Evolutionary conservation across 2,888 invertebrate species (phyloP).

Genomic region (Morinoia aosen): DNA sequence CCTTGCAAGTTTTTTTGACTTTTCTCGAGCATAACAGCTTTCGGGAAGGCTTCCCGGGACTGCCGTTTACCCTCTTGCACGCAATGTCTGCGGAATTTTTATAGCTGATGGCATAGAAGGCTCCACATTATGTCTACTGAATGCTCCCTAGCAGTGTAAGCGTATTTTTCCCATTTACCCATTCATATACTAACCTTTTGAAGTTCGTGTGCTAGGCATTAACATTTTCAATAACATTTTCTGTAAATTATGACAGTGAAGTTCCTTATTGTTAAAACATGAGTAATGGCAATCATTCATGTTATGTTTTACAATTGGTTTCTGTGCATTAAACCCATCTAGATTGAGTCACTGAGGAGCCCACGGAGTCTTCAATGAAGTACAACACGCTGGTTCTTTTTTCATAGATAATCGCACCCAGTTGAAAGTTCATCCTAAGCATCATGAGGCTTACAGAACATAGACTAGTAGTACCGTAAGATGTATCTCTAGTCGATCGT

Average conservation of each 20-base stretch:
- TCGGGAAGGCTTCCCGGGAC: conserved; percentile 2
- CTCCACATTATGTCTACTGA: not conserved
- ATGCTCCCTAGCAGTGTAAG: not conserved
- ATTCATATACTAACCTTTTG: not conserved
- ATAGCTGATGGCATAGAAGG: not conserved
- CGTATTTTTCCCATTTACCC: not conserved
- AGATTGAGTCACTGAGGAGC: not conserved
- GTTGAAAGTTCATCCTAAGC: not conserved
- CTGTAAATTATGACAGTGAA: too few species aligned
- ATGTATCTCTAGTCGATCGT: too few species aligned
- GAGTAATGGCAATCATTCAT: too few species aligned
- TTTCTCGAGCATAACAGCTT: conserved; percentile 5
- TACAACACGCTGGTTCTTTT: not conserved
- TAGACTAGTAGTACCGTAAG: too few species aligned
- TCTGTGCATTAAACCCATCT: not conserved
- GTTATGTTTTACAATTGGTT: not conserved
- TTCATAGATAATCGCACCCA: not conserved
- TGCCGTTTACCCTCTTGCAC: not conserved
- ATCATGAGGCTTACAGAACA: too few species aligned
- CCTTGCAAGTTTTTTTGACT: conserved; percentile 20
- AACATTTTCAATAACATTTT: too few species aligned
- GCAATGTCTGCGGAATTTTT: not conserved
- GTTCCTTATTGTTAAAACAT: too few species aligned
- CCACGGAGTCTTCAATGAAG: not conserved
- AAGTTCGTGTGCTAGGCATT: too few species aligned